Percentiles rank a stretch among this genome's conserved stretches.
Evolutionary conservation across 2,888 invertebrate species (phyloP).

Genomic region (Eremobia ochroleuca): DNA sequence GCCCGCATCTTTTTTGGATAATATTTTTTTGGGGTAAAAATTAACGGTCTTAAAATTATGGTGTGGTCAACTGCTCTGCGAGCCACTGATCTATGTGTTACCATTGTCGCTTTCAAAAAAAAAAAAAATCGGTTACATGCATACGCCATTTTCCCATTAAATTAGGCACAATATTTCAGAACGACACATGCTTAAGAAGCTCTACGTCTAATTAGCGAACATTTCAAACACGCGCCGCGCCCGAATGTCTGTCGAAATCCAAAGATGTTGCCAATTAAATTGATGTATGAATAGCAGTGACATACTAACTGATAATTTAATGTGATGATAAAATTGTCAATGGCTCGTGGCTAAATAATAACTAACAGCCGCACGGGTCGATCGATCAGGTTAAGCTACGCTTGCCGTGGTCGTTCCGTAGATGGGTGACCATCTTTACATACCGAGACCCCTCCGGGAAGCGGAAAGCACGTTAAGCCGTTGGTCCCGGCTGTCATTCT

Average conservation of each 20-base stretch:
- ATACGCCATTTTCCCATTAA: not conserved
- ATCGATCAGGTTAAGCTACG: no score
- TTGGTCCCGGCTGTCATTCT: no score
- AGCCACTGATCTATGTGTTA: not conserved
- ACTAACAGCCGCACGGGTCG: no score
- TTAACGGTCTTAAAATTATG: constrained; percentile 20
- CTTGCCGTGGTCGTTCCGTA: no score
- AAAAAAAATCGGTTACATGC: not conserved
- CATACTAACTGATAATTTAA: not conserved
- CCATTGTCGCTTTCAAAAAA: not conserved
- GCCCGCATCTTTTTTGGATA: constrained; percentile 58
- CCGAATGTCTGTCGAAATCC: not conserved
- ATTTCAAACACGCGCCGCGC: not conserved
- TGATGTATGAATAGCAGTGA: not conserved
- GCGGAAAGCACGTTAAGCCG: no score
- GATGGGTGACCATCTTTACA: no score
- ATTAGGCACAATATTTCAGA: not conserved
- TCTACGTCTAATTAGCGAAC: not conserved
- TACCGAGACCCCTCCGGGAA: no score
- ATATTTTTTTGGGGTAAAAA: constrained; percentile 19
- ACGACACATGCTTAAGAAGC: not conserved
- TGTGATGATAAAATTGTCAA: not conserved
- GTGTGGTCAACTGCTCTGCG: not conserved
- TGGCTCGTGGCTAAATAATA: no score
- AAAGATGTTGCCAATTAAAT: not conserved